Evolutionary conservation across 2,113 vertebrate genomes (phyloP), one percentile per base, ranked within the genome.

Genomic region (Pedionomus torquatus): DNA sequence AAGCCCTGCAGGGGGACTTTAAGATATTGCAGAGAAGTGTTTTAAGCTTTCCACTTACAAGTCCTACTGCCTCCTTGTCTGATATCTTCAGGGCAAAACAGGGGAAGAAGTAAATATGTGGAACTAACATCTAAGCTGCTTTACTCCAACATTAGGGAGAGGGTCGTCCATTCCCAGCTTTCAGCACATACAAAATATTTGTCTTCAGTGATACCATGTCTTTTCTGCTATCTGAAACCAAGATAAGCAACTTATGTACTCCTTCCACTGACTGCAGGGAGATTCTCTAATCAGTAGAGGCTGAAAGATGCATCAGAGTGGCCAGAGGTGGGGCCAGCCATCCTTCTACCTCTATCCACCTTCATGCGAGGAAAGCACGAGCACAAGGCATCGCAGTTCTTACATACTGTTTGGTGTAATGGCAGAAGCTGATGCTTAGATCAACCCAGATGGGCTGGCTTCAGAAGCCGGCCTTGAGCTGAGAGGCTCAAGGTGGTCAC

Each of bases 401-500:
- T 55, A 60, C 13, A 18, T 17, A 11, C 8, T n/a, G 16, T 8
- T 37, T 0, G 0, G 7, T 48, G 60, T 35, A 74, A 63, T 0
- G 3, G 64, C 57, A 57, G 24, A 54, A 71, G 20, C 0, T 2
- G 25, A 20, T 65, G 14, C 35, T 63, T 9, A 60, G 23, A 33
- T 41, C 39, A 90, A 55, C 41, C 44, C 49, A 37, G 23, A 35
- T 5, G 44, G 28, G 39, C 10, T 43, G 16, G 28, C 24, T 4
- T 61, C 35, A 44, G 51, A 20, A 87, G 25, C 5, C 4, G 8
- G 35, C n/a, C n/a, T n/a, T n/a, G n/a, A n/a, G n/a, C 23, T 85
- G 46, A 37, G 41, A 70, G 65, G 41, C 7, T 89, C 0, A 4
- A 66, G 43, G 60, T 14, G 26, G 63, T 21, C 17, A 51, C 12